Evolutionary conservation across 2,797 vertebrate genomes (phyloP).

Genomic region (Pipistrellus nathusii): DNA sequence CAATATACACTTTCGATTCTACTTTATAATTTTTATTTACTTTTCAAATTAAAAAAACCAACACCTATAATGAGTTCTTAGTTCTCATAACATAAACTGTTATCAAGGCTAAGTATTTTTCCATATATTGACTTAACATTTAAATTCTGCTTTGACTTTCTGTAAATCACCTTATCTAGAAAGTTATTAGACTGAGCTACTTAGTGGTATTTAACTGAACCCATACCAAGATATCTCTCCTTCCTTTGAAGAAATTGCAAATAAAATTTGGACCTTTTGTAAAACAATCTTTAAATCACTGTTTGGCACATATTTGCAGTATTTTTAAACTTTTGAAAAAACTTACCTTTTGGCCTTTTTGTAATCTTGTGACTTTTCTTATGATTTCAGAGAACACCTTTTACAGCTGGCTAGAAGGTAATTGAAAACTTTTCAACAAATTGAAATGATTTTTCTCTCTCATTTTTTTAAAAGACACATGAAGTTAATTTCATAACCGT

Average conservation of each 20-base stretch:
- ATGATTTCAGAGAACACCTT: constrained; percentile 90
- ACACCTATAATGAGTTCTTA: neutral
- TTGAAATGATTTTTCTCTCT: constrained; percentile 30
- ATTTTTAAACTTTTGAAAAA: constrained; percentile 49
- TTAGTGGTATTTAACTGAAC: neutral
- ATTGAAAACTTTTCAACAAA: constrained; percentile 72
- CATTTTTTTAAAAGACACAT: neutral
- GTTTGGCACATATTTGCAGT: neutral
- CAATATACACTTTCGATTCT: neutral
- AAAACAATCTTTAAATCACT: constrained; percentile 13
- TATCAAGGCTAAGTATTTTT: constrained; percentile 34
- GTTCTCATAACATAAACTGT: constrained; percentile 35
- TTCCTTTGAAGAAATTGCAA: constrained; percentile 31
- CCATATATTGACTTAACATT: constrained; percentile 13
- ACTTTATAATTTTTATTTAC: constrained; percentile 29
- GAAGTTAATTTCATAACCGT: neutral
- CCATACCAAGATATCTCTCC: neutral
- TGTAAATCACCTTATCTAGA: neutral
- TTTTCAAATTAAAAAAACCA: neutral
- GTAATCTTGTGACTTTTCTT: constrained; percentile 61
- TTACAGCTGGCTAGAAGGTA: constrained; percentile 96
- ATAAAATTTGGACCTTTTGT: constrained; percentile 8
- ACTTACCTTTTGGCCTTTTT: constrained; percentile 44
- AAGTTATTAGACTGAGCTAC: neutral
- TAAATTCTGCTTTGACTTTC: constrained; percentile 37